phyloP scores from a whole-genome alignment of 2,888 invertebrate species.

The Ectemnius cavifrons region DNA sequence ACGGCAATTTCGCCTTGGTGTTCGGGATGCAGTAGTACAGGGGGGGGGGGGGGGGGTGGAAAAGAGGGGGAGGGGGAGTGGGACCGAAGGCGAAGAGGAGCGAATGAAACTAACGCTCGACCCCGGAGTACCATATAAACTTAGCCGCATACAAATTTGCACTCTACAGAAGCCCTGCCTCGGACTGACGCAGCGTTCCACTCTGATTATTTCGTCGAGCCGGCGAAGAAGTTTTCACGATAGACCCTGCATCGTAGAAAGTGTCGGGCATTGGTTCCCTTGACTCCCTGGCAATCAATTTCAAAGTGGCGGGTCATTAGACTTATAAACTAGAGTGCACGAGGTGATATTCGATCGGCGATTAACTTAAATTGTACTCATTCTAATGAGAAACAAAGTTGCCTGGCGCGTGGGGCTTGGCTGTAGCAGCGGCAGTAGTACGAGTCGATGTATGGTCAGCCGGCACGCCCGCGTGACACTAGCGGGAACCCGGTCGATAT shows the following conservation, averaged over 20 bases:
- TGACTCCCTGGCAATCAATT: too few species aligned
- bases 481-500: background rate
- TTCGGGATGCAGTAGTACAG: conserved; percentile 2
- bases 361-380: too few species aligned
- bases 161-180: conserved; percentile 5
- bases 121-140: conserved; percentile 62
- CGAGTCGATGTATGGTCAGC: too few species aligned
- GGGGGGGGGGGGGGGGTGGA: conserved; percentile 19
- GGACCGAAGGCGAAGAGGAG: conserved; percentile 6
- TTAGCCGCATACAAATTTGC: conserved; percentile 65
- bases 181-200: background rate
- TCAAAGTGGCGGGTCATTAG: too few species aligned
- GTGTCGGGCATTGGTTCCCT: too few species aligned
- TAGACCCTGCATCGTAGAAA: too few species aligned
- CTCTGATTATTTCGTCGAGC: background rate
- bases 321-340: too few species aligned
- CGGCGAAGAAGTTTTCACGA: background rate
- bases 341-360: too few species aligned
- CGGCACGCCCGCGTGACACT: background rate
- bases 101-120: conserved; percentile 54
- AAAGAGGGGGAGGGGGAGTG: conserved; percentile 18
- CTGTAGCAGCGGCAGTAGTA: too few species aligned
- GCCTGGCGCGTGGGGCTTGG: too few species aligned
- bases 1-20: background rate
- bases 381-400: too few species aligned